Percentiles rank a stretch among this genome's conserved stretches.
Evolutionary conservation across 2,797 vertebrate species (phyloP).

Genomic region (Lepus oiostolus): DNA sequence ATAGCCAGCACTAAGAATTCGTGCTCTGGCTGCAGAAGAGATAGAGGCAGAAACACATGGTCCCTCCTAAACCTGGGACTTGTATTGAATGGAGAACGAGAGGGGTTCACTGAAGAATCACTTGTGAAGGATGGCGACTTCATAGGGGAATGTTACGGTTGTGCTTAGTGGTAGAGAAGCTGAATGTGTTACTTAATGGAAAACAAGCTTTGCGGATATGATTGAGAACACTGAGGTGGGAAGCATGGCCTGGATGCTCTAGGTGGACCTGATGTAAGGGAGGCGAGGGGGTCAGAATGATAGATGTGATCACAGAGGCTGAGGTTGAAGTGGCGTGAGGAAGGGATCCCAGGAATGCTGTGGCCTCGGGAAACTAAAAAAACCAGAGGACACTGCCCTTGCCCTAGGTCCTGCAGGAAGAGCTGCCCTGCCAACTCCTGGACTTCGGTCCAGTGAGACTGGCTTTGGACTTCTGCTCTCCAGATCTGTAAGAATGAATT

Average conservation of each 20-base stretch:
- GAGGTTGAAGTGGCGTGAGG: not conserved
- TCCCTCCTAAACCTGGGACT: not conserved
- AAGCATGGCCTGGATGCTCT: not conserved
- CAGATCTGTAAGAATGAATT: not conserved
- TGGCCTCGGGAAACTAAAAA: not conserved
- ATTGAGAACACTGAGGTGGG: not conserved
- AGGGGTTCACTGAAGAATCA: not conserved
- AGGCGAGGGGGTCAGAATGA: not conserved
- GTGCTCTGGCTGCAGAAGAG: not conserved
- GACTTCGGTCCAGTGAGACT: not conserved
- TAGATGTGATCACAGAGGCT: not conserved
- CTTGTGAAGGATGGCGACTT: not conserved
- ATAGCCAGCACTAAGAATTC: not conserved
- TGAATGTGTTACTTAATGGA: not conserved
- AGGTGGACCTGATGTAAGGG: not conserved
- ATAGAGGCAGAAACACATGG: not conserved
- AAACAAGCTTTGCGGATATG: not conserved
- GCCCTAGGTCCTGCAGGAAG: not conserved
- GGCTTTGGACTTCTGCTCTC: conserved; percentile 28
- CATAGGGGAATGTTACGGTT: not conserved
- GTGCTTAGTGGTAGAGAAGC: not conserved
- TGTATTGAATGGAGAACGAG: not conserved
- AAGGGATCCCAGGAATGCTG: not conserved
- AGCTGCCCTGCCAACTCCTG: not conserved
- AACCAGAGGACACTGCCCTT: not conserved